Percentiles rank a stretch among this genome's conserved stretches.
phyloP scores from a whole-genome alignment of 35 echinoderm and acorn worm species.

The Heliocidaris erythrogramma region DNA sequence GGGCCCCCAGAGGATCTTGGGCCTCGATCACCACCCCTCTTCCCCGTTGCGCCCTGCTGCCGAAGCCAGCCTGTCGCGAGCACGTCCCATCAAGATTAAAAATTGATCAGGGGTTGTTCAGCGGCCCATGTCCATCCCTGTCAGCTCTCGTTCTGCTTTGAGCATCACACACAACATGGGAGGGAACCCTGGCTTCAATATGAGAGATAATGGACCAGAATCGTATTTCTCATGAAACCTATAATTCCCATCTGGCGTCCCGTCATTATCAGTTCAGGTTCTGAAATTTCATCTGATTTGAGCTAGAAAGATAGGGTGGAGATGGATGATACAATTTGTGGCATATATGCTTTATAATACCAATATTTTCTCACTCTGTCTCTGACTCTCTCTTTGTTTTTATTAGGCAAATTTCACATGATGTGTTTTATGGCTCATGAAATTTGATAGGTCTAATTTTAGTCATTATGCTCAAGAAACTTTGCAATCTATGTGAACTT shows the following conservation, averaged over 20 bases:
- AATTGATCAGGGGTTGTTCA: not conserved
- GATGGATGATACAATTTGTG: not conserved
- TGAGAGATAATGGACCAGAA: not conserved
- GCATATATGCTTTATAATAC: not conserved
- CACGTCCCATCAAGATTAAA: slow-evolving; percentile 33
- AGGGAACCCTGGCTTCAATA: not conserved
- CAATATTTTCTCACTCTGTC: not conserved
- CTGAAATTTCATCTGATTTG: not conserved
- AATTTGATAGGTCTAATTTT: not conserved
- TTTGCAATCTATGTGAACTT: not conserved
- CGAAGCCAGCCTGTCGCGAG: not conserved
- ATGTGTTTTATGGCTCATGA: not conserved
- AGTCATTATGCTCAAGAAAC: not conserved
- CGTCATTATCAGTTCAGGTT: not conserved
- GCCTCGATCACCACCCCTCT: too few species aligned
- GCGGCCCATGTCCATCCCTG: not conserved
- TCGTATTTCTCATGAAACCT: not conserved
- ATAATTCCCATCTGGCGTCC: not conserved
- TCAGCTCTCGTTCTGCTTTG: not conserved
- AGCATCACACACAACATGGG: not conserved
- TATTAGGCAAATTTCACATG: not conserved
- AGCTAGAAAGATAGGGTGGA: not conserved
- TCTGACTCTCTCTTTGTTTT: not conserved
- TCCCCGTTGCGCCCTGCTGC: too few species aligned
- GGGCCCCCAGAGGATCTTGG: too few species aligned